Evolutionary conservation across 2,888 invertebrate genomes (phyloP).

Genomic region (Mesoligia furuncula): DNA sequence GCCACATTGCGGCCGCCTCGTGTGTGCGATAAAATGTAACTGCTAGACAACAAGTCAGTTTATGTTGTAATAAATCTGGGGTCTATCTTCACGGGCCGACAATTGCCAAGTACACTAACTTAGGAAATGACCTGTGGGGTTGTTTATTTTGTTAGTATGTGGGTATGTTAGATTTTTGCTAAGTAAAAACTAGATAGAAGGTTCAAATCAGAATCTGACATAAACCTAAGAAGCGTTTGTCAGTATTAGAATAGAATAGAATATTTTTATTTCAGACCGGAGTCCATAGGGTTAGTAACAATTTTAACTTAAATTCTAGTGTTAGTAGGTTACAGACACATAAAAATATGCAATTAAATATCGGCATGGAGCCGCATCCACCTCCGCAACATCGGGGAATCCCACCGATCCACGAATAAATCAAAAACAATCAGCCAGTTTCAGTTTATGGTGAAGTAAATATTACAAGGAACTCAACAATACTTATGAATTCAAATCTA

Average conservation of each 20-base stretch:
- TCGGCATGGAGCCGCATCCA: too few species aligned
- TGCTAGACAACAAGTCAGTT: conserved; percentile 38
- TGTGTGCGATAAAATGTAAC: conserved; percentile 48
- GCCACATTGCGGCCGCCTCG: conserved; percentile 21
- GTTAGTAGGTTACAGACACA: too few species aligned
- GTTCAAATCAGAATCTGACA: too few species aligned
- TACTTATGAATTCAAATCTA: neutral
- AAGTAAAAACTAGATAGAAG: conserved; percentile 5
- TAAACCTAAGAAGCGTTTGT: too few species aligned
- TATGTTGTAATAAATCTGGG: conserved; percentile 48
- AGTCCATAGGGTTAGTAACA: too few species aligned
- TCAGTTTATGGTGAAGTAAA: neutral
- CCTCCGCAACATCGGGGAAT: too few species aligned
- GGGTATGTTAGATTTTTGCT: neutral
- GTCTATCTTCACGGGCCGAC: conserved; percentile 31
- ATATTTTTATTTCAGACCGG: too few species aligned
- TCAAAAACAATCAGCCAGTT: too few species aligned
- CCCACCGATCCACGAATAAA: too few species aligned
- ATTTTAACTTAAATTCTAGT: too few species aligned
- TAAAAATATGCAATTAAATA: too few species aligned
- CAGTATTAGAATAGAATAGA: too few species aligned
- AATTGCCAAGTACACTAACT: conserved; percentile 24
- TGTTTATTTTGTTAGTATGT: conserved; percentile 5
- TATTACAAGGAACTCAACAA: neutral
- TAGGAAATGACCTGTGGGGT: conserved; percentile 22